These are phyloP conservation scores for Lasaia peninsularis DNA, from an alignment of 1,140 invertebrate genomes.

Conservation along the genomic window DNA sequence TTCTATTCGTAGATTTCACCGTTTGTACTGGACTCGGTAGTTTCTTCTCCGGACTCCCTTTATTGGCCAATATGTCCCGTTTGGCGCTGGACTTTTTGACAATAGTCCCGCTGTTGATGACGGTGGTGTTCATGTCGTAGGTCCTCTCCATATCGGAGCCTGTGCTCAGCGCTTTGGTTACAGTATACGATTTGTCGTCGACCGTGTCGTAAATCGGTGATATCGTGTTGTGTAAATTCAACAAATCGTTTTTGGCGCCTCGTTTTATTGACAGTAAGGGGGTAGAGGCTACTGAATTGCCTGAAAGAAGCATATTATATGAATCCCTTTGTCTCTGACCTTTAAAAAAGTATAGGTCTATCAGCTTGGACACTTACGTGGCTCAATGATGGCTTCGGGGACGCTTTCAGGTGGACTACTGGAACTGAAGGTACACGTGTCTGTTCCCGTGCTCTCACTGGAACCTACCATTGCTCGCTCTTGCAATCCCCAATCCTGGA, in stretches of 20 bases:
- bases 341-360: background rate
- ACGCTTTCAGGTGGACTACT: conserved; percentile 63
- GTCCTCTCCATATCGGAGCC: conserved; percentile 43
- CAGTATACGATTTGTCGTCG: conserved; percentile 52
- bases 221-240: conserved; percentile 56
- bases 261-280: conserved; percentile 43
- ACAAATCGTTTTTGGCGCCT: conserved; percentile 41
- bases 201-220: conserved; percentile 61
- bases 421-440: conserved; percentile 64
- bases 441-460: conserved; percentile 60
- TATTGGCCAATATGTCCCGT: conserved; percentile 51
- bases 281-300: conserved; percentile 52
- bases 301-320: conserved; percentile 2
- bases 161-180: conserved; percentile 32
- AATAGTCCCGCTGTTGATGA: conserved; percentile 55
- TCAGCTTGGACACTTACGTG: conserved; percentile 47
- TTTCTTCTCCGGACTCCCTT: conserved; percentile 50
- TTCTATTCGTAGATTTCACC: conserved; percentile 22
- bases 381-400: conserved; percentile 37
- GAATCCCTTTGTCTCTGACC: background rate
- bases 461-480: conserved; percentile 66
- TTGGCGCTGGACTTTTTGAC: conserved; percentile 47
- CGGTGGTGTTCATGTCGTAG: conserved; percentile 50
- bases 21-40: conserved; percentile 25
- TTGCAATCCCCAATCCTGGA: conserved; percentile 58